Evolutionary conservation across 2,888 invertebrate genomes (phyloP).

Genomic region (Alitta virens): DNA sequence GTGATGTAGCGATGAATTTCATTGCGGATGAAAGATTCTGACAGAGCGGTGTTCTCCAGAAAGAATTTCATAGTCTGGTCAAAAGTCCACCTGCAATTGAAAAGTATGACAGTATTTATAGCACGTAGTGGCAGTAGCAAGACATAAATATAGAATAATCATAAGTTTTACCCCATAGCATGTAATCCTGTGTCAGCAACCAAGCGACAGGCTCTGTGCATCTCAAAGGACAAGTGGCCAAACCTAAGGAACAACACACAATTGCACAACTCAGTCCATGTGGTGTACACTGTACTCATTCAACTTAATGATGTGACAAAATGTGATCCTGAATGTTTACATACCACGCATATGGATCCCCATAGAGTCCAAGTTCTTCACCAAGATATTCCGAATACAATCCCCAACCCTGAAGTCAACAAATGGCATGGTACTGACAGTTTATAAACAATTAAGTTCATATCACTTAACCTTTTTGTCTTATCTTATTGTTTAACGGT

Average conservation of each 20-base stretch:
- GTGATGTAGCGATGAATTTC: slow-evolving; percentile 49
- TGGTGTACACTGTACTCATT: too few species aligned
- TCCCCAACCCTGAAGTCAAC: slow-evolving; percentile 49
- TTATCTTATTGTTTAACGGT: too few species aligned
- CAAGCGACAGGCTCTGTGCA: slow-evolving; percentile 43
- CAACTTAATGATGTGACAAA: background rate
- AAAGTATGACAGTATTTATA: too few species aligned
- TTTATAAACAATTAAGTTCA: too few species aligned
- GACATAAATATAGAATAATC: too few species aligned
- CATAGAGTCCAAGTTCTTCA: slow-evolving; percentile 50
- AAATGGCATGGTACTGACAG: too few species aligned
- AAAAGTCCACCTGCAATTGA: slow-evolving; percentile 36
- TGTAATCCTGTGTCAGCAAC: slow-evolving; percentile 50
- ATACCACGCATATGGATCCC: slow-evolving; percentile 41
- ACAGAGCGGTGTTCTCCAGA: slow-evolving; percentile 34
- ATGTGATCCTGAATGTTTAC: too few species aligned
- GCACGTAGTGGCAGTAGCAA: too few species aligned
- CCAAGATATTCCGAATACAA: slow-evolving; percentile 53
- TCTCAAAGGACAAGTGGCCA: slow-evolving; percentile 35
- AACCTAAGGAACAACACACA: slow-evolving; percentile 8
- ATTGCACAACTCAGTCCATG: too few species aligned
- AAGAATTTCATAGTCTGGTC: slow-evolving; percentile 40
- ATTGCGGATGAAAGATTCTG: slow-evolving; percentile 21
- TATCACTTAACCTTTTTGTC: too few species aligned
- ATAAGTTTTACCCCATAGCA: slow-evolving; percentile 37